Evolutionary conservation across 2,888 invertebrate species (phyloP), one percentile per base, ranked within the genome.

Genomic region (Drosophila rellima): DNA sequence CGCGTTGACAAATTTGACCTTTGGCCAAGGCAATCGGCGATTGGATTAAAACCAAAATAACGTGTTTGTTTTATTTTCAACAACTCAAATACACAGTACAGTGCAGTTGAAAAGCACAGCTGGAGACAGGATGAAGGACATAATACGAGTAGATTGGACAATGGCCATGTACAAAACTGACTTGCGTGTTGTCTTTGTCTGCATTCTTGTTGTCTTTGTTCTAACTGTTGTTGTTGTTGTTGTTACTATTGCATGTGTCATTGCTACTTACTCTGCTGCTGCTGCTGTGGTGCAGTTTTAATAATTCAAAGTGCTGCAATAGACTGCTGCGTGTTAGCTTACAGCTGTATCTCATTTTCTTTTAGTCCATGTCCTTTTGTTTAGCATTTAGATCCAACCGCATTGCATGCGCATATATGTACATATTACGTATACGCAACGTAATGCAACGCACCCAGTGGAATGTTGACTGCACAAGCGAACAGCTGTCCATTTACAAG

Each of bases 231-330:
- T 18, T 48, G 31, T 31, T 56, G 47, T 33, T 42, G 35, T 52
- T 55, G 35, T 4, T 48, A 54, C 18, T 60, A 42, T 54, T 56
- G 56, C 29, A 26, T 51, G 51, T 37, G 54, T 63, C 47, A 47
- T 54, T 61, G 47, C 29, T 76, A 23, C 18, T 39, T 42, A 20
- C 42, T 37, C 33, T 17, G 29, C 39, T 50, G 33, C 48, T 71
- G 57, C 37, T 47, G 50, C 51, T 65, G 54, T 59, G 71, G 47
- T 80, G 81, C 73, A 66, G 68, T 84, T 81, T 82, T 87, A 82
- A 82, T 82, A 82, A 87, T 87, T 87, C 70, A 82, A 84, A 84
- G 82, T 81, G 84, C 84, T 78, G 70, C 82, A 78, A 71, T 71
- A 70, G 80, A 78, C 66, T 63, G 57, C 47, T 66, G 76, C 55